Evolutionary conservation across 2,888 invertebrate species (phyloP).

Genomic region (Tyria jacobaeae): DNA sequence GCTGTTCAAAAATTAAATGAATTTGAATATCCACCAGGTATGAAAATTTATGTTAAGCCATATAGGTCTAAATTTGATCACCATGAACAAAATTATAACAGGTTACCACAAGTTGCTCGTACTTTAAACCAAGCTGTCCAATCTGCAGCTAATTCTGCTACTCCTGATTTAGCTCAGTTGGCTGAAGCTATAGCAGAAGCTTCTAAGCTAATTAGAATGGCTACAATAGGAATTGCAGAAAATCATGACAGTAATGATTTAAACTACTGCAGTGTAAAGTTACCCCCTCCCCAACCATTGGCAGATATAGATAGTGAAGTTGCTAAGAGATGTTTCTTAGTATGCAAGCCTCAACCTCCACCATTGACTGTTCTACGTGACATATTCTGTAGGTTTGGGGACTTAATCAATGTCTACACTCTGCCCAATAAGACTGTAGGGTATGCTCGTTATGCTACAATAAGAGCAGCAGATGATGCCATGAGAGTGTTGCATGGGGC

Average conservation of each 20-base stretch:
- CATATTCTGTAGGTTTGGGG: slow-evolving; percentile 96
- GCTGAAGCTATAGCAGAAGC: slow-evolving; percentile 93
- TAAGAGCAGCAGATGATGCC: slow-evolving; percentile 91
- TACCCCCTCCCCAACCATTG: slow-evolving; percentile 91
- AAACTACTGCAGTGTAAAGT: slow-evolving; percentile 88
- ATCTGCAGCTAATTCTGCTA: slow-evolving; percentile 54
- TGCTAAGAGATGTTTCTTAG: slow-evolving; percentile 89
- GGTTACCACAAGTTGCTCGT: slow-evolving; percentile 62
- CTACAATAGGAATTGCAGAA: slow-evolving; percentile 72
- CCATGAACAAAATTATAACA: slow-evolving; percentile 55
- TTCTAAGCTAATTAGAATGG: slow-evolving; percentile 90
- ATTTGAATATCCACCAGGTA: slow-evolving; percentile 96
- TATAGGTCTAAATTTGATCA: slow-evolving; percentile 73
- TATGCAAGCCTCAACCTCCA: slow-evolving; percentile 89
- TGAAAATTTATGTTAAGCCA: slow-evolving; percentile 91
- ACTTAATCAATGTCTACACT: slow-evolving; percentile 95
- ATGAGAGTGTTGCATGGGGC: slow-evolving; percentile 92
- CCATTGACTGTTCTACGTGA: slow-evolving; percentile 93
- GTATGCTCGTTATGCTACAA: slow-evolving; percentile 94
- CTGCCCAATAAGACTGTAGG: slow-evolving; percentile 96
- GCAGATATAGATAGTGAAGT: slow-evolving; percentile 89
- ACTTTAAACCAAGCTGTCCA: slow-evolving; percentile 69
- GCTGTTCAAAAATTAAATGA: slow-evolving; percentile 95
- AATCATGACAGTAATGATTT: slow-evolving; percentile 63
- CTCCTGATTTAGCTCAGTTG: slow-evolving; percentile 88